phyloP scores from a whole-genome alignment of 2,113 vertebrate species.

The Lamprotornis superbus region DNA sequence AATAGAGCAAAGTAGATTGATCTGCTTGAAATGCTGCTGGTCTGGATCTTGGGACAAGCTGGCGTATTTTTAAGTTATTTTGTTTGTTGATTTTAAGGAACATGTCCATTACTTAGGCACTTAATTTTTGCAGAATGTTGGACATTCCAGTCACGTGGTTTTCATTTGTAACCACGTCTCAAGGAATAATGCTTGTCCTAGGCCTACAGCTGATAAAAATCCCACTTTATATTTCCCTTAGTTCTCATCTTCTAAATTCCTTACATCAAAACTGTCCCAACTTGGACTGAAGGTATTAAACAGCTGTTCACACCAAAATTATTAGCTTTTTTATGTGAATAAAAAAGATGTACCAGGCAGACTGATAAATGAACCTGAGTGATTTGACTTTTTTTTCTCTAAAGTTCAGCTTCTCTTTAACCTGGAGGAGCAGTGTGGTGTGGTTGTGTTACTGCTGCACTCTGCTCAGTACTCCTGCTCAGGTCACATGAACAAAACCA shows the following conservation, averaged over 20 bases:
- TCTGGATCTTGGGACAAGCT: not conserved
- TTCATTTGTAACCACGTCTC: not conserved
- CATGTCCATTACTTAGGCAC: not conserved
- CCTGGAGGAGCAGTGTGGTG: not conserved
- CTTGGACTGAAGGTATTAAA: not conserved
- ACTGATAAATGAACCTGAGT: not conserved
- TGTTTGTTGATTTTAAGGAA: not conserved
- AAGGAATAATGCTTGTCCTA: not conserved
- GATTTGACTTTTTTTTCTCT: not conserved
- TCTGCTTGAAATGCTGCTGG: not conserved
- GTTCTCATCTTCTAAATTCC: not conserved
- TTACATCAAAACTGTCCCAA: not conserved
- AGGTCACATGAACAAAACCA: not conserved
- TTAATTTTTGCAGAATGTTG: not conserved
- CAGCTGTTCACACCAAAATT: not conserved
- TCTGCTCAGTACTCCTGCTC: not conserved
- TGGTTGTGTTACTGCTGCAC: not conserved
- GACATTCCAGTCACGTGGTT: fast-evolving
- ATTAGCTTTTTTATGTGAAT: not conserved
- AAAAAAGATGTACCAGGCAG: not conserved
- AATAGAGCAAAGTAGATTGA: not conserved
- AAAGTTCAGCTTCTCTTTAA: not conserved
- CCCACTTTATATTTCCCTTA: not conserved
- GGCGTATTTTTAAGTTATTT: not conserved
- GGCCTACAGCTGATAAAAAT: not conserved